Evolutionary conservation across 2,888 invertebrate genomes (phyloP).

Genomic region (Trilocha varians): DNA sequence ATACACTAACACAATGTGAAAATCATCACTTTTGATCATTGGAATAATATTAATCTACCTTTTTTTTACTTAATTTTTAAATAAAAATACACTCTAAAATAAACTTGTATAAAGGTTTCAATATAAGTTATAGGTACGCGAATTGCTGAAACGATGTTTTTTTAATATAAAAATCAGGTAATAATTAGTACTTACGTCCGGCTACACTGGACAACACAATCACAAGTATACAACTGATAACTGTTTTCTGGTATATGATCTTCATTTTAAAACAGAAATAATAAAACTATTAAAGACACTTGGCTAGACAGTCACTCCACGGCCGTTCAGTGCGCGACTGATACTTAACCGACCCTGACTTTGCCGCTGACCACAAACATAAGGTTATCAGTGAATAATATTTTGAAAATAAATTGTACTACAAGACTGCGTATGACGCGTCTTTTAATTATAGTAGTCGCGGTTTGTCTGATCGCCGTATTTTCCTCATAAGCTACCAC

Average conservation of each 20-base stretch:
- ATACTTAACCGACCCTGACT: conserved; percentile 38
- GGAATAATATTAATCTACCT: no score
- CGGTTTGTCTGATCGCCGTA: conserved; percentile 11
- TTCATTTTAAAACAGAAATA: conserved; percentile 26
- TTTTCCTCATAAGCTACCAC: conserved; percentile 24
- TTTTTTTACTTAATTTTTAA: no score
- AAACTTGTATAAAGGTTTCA: not conserved
- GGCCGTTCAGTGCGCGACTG: conserved; percentile 40
- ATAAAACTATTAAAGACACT: conserved; percentile 11
- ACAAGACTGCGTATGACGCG: conserved; percentile 16
- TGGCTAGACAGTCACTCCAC: conserved; percentile 23
- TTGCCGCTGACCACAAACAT: conserved; percentile 30
- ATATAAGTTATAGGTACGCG: conserved; percentile 20
- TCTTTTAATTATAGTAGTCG: conserved; percentile 21
- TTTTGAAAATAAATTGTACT: conserved; percentile 25
- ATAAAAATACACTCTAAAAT: no score
- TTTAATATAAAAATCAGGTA: not conserved
- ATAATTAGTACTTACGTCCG: conserved; percentile 30
- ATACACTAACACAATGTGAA: not conserved
- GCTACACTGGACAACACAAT: conserved; percentile 16
- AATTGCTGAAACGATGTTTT: conserved; percentile 13
- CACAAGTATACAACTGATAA: conserved; percentile 21
- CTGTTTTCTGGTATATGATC: conserved; percentile 18
- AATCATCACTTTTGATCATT: no score
- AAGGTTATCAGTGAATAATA: conserved; percentile 51